phyloP scores from a whole-genome alignment of 2,797 vertebrate genomes.

The Acipenser oxyrinchus region DNA sequence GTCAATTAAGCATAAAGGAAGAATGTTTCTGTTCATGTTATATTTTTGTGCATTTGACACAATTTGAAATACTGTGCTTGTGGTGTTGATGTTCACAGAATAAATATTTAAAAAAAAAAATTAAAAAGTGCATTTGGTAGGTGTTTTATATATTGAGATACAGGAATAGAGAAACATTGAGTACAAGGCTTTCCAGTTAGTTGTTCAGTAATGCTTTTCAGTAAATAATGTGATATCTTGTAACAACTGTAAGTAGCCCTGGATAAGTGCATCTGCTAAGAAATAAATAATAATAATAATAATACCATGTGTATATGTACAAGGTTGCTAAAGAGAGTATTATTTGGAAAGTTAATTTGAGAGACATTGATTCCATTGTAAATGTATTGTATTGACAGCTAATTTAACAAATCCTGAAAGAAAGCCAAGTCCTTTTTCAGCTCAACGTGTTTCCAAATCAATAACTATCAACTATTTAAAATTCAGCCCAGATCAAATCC shows the following conservation, averaged over 20 bases:
- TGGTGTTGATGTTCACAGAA: no score
- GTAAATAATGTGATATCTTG: no score
- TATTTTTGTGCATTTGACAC: no score
- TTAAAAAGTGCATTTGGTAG: background rate
- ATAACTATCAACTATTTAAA: slow-evolving; percentile 69
- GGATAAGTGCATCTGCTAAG: no score
- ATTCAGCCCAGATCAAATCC: slow-evolving; percentile 76
- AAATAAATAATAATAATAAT: no score
- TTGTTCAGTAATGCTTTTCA: slow-evolving; percentile 19
- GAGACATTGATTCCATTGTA: slow-evolving; percentile 41
- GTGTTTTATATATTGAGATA: background rate
- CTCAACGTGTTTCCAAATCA: slow-evolving; percentile 71
- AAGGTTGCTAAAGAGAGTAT: slow-evolving; percentile 26
- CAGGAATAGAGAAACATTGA: background rate
- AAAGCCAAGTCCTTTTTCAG: slow-evolving; percentile 41
- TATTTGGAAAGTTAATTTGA: slow-evolving; percentile 34
- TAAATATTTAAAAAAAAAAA: background rate
- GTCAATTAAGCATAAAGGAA: no score
- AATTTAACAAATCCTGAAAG: slow-evolving; percentile 38
- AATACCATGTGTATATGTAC: slow-evolving; percentile 20
- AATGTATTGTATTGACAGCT: slow-evolving; percentile 34
- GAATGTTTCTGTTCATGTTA: no score
- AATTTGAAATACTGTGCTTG: no score
- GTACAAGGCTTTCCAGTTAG: background rate
- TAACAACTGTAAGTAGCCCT: no score